Evolutionary conservation across 2,888 invertebrate genomes (phyloP).

Genomic region (Sarcophaga carnaria): DNA sequence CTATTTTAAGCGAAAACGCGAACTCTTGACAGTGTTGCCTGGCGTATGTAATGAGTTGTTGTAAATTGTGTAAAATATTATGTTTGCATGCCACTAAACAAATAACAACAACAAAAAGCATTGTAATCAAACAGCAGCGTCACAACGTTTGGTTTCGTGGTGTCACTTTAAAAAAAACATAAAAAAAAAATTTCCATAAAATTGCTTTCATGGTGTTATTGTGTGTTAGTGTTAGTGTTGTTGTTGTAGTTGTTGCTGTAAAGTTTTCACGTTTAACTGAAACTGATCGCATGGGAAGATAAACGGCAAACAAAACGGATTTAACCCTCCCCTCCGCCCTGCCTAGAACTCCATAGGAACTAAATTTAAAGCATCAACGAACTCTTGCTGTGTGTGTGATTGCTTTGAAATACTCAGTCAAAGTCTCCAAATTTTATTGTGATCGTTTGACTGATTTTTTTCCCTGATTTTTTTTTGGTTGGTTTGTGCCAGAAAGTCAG

Average conservation of each 20-base stretch:
- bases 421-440: too few species aligned
- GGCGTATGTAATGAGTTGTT: constrained; percentile 42
- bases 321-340: background rate
- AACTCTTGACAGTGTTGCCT: background rate
- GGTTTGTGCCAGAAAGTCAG: too few species aligned
- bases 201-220: too few species aligned
- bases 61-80: constrained; percentile 39
- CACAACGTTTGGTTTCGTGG: too few species aligned
- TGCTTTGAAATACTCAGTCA: too few species aligned
- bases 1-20: background rate
- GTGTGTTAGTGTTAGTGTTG: too few species aligned
- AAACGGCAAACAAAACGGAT: background rate
- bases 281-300: background rate
- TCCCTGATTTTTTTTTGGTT: too few species aligned
- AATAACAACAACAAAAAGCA: background rate
- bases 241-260: background rate
- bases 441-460: too few species aligned
- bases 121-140: too few species aligned
- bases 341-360: background rate
- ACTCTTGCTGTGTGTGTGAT: background rate
- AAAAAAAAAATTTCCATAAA: too few species aligned
- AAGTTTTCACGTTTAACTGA: background rate
- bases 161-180: too few species aligned
- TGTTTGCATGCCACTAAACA: constrained; percentile 55
- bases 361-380: background rate